Evolutionary conservation across 2,113 vertebrate species (phyloP).

Genomic region (Cinclus cinclus): DNA sequence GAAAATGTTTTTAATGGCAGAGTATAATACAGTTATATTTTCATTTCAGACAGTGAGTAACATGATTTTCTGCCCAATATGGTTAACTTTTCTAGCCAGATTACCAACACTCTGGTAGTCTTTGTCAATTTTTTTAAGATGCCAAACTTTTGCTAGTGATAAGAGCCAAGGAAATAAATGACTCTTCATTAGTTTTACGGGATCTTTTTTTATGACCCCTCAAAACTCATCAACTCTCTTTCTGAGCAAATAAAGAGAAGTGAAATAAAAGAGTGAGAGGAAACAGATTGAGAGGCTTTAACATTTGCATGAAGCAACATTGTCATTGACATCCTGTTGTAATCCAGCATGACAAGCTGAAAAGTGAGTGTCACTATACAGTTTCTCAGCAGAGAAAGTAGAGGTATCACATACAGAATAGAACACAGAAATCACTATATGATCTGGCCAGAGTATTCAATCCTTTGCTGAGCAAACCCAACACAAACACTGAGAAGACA

Average conservation of each 20-base stretch:
- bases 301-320: not conserved
- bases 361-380: conserved; percentile 17
- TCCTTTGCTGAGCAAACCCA: not conserved
- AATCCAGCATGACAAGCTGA: conserved; percentile 40
- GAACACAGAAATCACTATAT: not conserved
- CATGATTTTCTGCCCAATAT: not conserved
- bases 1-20: not conserved
- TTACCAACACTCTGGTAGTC: not conserved
- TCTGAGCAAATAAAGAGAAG: not conserved
- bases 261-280: not conserved
- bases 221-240: not conserved
- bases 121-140: not conserved
- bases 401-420: not conserved
- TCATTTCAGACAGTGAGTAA: not conserved
- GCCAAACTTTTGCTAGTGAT: not conserved
- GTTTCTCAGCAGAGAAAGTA: conserved; percentile 6
- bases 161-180: not conserved
- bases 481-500: not conserved
- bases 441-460: not conserved
- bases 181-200: not conserved
- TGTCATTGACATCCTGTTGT: conserved; percentile 1
- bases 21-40: not conserved
- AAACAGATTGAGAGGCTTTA: not conserved
- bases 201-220: not conserved
- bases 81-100: not conserved